Conservation (phyloP, 2,797 vertebrate species). For the Furcifer pardalis region DNA sequence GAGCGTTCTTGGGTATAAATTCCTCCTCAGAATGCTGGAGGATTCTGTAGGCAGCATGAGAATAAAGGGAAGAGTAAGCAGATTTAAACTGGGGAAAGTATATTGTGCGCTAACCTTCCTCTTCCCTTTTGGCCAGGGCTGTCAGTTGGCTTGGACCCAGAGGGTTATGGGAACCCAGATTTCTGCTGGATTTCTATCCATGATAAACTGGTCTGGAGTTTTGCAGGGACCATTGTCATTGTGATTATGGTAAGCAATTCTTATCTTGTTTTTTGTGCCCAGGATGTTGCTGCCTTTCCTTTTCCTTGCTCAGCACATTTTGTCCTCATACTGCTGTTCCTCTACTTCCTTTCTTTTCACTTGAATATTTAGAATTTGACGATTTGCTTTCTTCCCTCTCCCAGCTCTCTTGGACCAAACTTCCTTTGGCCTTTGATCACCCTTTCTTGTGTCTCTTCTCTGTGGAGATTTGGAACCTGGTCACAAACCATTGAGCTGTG, state of each 20-base stretch:
- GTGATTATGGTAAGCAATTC: constrained; percentile 89
- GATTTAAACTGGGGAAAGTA: background rate
- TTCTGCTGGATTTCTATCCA: constrained; percentile 99
- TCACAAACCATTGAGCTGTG: background rate
- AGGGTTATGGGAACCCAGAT: constrained; percentile 97
- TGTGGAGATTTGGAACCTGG: background rate
- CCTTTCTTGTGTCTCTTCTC: background rate
- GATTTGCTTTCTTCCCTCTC: constrained; percentile 27
- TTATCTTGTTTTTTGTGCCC: constrained; percentile 45
- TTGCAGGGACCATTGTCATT: constrained; percentile 92
- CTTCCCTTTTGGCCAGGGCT: constrained; percentile 79
- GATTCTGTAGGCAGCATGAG: background rate
- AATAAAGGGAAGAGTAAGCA: background rate
- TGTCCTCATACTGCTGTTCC: background rate
- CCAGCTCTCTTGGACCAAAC: background rate
- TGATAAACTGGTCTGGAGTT: constrained; percentile 98
- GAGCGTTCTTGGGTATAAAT: background rate
- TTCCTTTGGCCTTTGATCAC: constrained; percentile 7
- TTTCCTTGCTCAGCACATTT: background rate
- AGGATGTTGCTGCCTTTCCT: constrained; percentile 33
- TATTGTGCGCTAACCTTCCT: constrained; percentile 15
- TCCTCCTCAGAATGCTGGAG: background rate
- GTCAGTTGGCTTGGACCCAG: constrained; percentile 94
- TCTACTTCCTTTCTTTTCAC: background rate
- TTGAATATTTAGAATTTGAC: constrained; percentile 30